phyloP scores from a whole-genome alignment of 2,888 invertebrate genomes.

The Rotaria macrura region DNA sequence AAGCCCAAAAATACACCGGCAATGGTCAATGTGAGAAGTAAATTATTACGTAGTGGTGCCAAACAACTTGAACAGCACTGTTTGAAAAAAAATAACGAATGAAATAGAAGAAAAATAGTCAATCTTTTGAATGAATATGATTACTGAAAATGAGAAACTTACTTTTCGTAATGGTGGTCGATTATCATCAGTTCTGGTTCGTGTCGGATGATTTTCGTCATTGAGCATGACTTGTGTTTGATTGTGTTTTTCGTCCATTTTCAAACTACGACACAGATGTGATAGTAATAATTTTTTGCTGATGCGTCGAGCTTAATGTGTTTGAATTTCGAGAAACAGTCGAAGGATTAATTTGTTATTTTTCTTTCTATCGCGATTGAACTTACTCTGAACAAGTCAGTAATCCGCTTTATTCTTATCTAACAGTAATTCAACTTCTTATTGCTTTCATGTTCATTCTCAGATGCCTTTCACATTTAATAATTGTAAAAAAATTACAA shows the following conservation, averaged over 20 bases:
- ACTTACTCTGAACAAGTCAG: no score
- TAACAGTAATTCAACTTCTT: no score
- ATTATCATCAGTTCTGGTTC: neutral
- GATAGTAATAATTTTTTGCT: no score
- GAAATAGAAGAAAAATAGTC: no score
- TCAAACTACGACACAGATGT: neutral
- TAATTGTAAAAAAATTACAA: neutral
- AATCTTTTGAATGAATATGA: no score
- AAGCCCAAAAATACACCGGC: conserved; percentile 56
- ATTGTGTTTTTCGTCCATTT: neutral
- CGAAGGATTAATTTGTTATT: no score
- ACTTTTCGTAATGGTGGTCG: neutral
- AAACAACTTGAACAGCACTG: neutral
- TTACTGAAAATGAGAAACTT: neutral
- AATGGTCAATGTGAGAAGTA: conserved; percentile 54
- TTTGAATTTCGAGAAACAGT: no score
- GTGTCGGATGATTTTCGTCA: neutral
- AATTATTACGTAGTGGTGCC: neutral
- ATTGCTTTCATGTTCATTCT: no score
- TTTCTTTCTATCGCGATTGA: no score
- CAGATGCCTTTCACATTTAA: neutral
- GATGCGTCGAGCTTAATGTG: no score
- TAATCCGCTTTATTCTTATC: no score
- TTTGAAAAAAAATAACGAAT: neutral
- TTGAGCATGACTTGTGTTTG: neutral